A percentile compares a stretch with the other conserved stretches of the same genome.
phyloP scores from a whole-genome alignment of 1,140 invertebrate genomes.

The Achroia grisella region DNA sequence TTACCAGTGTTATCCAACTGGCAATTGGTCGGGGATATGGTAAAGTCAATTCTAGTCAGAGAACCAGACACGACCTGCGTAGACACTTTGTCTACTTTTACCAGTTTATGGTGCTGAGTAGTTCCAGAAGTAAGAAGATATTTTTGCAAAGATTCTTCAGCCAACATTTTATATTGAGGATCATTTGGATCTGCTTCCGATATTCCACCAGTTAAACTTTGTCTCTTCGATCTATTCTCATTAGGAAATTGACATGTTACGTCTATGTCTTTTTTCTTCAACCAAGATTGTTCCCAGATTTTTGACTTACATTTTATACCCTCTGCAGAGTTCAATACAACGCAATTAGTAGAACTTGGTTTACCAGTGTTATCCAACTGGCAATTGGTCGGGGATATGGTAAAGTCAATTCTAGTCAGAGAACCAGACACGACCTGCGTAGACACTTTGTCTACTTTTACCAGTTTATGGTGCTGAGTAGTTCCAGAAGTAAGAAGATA shows the following conservation, averaged over 20 bases:
- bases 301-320: slow-evolving; percentile 23
- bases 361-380: too few relatives aligned
- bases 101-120: slow-evolving; percentile 11
- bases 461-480: slow-evolving; percentile 1
- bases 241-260: slow-evolving; percentile 14
- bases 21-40: slow-evolving; percentile 17
- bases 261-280: slow-evolving; percentile 15
- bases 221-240: slow-evolving; percentile 7
- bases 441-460: slow-evolving; percentile 3
- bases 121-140: slow-evolving; percentile 16
- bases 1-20: slow-evolving; percentile 8
- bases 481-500: neutral
- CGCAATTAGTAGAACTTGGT: too few relatives aligned
- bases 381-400: neutral
- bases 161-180: slow-evolving; percentile 18
- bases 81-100: slow-evolving; percentile 23
- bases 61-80: slow-evolving; percentile 28
- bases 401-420: slow-evolving; percentile 10
- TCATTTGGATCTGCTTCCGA: slow-evolving; percentile 17
- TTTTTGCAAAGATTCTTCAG: slow-evolving; percentile 27
- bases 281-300: slow-evolving; percentile 22
- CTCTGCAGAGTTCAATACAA: slow-evolving; percentile 1
- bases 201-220: slow-evolving; percentile 5
- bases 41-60: slow-evolving; percentile 23
- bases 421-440: slow-evolving; percentile 13